Conservation (phyloP, 2,113 vertebrate species). For the Passerina amoena region DNA sequence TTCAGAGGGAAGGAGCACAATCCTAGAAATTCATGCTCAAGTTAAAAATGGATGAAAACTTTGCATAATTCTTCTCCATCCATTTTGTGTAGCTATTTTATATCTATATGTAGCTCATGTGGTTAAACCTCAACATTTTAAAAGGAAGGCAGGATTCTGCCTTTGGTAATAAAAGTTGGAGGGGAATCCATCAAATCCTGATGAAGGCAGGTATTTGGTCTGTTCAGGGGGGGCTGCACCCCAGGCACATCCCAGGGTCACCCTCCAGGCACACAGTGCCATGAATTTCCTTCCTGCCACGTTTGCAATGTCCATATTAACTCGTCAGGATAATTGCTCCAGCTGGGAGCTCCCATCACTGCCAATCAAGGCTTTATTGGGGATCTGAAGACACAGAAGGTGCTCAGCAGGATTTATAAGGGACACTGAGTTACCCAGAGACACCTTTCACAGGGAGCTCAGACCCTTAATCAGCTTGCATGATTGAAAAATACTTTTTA, state of each 20-base stretch:
- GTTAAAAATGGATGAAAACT: constrained; percentile 3
- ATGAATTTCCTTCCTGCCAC: neutral
- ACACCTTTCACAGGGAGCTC: neutral
- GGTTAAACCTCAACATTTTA: neutral
- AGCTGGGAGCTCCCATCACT: constrained; percentile 5
- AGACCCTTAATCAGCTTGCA: neutral
- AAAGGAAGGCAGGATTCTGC: neutral
- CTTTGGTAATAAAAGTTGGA: neutral
- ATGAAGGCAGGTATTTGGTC: neutral
- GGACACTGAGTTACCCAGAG: neutral
- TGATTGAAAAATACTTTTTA: neutral
- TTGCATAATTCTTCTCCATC: neutral
- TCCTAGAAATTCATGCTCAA: neutral
- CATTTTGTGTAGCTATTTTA: neutral
- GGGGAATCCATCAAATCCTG: neutral
- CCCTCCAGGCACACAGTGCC: neutral
- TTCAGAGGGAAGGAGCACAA: neutral
- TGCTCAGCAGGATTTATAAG: neutral
- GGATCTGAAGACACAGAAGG: neutral
- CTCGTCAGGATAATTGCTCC: constrained; percentile 44
- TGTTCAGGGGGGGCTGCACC: neutral
- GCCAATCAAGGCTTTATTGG: neutral
- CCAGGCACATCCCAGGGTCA: neutral
- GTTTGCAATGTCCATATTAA: neutral
- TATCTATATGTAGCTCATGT: neutral